Conservation (phyloP, 2,797 vertebrate species). For the Gymnoscopelus braueri region DNA sequence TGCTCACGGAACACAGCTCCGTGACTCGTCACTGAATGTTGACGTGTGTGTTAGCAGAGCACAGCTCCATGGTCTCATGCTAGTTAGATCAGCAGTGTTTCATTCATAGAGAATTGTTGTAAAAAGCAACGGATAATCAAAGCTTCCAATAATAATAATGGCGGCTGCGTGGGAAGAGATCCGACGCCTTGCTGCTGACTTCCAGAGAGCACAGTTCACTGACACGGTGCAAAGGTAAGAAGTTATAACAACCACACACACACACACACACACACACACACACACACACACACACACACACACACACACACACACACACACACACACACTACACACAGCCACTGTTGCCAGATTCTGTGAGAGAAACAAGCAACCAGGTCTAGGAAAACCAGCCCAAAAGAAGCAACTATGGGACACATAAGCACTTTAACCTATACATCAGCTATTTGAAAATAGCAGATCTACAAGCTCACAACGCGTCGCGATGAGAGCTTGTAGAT, state of each 20-base stretch:
- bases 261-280: too few relatives aligned
- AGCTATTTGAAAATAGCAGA: neutral
- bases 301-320: too few relatives aligned
- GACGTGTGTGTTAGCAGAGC: constrained; percentile 65
- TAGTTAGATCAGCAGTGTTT: neutral
- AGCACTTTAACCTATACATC: too few relatives aligned
- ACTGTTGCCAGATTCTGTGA: too few relatives aligned
- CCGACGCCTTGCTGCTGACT: constrained; percentile 91
- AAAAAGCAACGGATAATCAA: neutral
- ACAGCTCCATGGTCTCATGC: neutral
- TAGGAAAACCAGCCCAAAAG: too few relatives aligned
- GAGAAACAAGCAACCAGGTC: too few relatives aligned
- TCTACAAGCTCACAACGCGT: neutral
- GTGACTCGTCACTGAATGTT: constrained; percentile 62
- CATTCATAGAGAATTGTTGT: neutral
- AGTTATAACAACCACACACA: neutral
- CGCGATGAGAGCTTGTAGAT: too few relatives aligned
- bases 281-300: too few relatives aligned
- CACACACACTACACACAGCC: too few relatives aligned
- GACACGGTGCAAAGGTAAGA: constrained; percentile 89
- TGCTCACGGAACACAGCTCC: constrained; percentile 8
- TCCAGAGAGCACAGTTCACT: constrained; percentile 94
- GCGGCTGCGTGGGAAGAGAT: constrained; percentile 96
- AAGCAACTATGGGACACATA: too few relatives aligned
- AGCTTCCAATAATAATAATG: constrained; percentile 85